Evolutionary conservation across 2,888 invertebrate species (phyloP).

Genomic region (Chymomyza amoena): DNA sequence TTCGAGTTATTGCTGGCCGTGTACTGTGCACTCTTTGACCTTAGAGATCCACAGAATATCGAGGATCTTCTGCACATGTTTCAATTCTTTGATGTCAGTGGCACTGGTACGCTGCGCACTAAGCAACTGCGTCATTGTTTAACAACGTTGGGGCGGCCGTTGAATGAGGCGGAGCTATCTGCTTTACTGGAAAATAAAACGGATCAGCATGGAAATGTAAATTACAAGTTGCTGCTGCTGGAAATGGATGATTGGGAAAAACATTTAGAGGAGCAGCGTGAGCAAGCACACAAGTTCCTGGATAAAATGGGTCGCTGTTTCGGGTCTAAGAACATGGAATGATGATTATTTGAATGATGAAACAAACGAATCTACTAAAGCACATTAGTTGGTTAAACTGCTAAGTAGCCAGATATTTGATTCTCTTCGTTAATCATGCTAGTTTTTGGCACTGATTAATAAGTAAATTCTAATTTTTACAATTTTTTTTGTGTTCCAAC

Average conservation of each 20-base stretch:
- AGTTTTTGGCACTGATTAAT: no score
- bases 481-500: no score
- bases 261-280: not conserved
- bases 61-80: not conserved
- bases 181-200: not conserved
- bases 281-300: not conserved
- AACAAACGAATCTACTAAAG: no score
- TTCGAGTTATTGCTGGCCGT: not conserved
- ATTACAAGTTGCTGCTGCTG: not conserved
- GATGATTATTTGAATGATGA: no score
- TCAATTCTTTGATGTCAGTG: not conserved
- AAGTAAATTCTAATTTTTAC: no score
- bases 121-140: not conserved
- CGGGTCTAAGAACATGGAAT: no score
- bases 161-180: not conserved
- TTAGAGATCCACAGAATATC: not conserved
- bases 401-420: no score
- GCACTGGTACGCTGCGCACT: not conserved
- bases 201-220: not conserved
- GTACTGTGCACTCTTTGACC: not conserved
- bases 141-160: not conserved
- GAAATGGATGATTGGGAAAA: not conserved
- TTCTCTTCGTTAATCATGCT: no score
- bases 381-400: no score
- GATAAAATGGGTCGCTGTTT: not conserved